Conservation (phyloP, 2,113 vertebrate genomes). For the Bothrops jararaca region DNA sequence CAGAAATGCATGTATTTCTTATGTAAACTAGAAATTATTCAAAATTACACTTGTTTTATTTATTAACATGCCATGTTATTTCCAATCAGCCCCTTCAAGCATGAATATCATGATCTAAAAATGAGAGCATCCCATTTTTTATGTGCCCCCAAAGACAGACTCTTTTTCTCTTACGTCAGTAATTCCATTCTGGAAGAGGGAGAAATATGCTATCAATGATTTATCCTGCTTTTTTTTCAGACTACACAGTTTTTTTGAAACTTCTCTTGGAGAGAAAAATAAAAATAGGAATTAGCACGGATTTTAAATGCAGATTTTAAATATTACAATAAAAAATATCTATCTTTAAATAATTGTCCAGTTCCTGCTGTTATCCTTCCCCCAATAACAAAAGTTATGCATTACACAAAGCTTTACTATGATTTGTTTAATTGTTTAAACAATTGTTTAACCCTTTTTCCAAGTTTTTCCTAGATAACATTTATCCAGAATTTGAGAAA, state of each 20-base stretch:
- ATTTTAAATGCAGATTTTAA: background rate
- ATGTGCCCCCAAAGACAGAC: background rate
- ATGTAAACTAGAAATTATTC: background rate
- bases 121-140: background rate
- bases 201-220: background rate
- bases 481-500: conserved; percentile 8
- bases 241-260: background rate
- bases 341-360: background rate
- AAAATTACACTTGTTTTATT: background rate
- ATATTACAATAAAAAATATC: background rate
- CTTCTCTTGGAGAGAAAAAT: background rate
- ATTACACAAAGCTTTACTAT: background rate
- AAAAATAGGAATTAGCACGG: background rate
- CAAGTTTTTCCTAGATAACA: background rate
- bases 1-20: background rate
- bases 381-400: conserved; percentile 17
- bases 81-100: background rate
- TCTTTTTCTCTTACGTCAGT: background rate
- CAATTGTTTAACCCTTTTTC: background rate
- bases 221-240: background rate
- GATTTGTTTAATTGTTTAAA: background rate
- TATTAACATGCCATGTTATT: background rate
- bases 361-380: background rate
- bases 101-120: background rate
- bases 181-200: background rate